Evolutionary conservation across 2,113 vertebrate genomes (phyloP), one percentile per base, ranked within the genome.

Genomic region (Delphinus delphis): DNA sequence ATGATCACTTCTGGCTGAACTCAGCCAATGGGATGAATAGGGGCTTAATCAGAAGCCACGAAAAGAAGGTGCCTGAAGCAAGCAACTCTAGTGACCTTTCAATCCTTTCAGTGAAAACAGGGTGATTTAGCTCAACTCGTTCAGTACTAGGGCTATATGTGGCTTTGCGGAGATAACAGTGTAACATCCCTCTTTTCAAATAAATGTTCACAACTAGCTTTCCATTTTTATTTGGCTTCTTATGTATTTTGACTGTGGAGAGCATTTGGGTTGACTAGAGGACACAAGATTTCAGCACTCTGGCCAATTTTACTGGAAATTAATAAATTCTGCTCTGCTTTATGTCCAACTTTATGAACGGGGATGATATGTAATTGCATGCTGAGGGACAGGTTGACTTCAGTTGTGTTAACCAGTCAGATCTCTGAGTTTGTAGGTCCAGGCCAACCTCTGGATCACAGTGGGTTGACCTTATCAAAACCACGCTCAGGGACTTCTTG

Each of bases 351-450:
- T 41, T 33, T 21, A 90, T 9, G 10, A 65, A 36, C 50, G 36
- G 11, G 8, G 36, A 47, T 20, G 7, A 44, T 50, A 12, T 10
- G 14, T 58, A 41, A 53, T 23, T 89, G 10, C n/a, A 38, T 15
- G 13, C 38, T 80, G 28, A 62, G 25, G 23, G 92, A 26, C 2
- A 8, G 15, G 3, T 4, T 53, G 10, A 55, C 23, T 33, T 25
- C 4, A 0, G 4, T 14, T 20, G 14, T 73, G 33, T 5, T 26
- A 53, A 31, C 0, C 28, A 74, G 53, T 47, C 12, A 21, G 73
- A 26, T 25, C 65, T 58, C 88, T 62, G 20, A 28, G 6, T 86
- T 73, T 53, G 6, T 3, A 53, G 36, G 31, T 8, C 44, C 9
- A 21, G 41, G 17, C 6, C 26, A 50, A 13, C 1, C 11, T 21